These are phyloP conservation scores for Psylliodes chrysocephalus DNA, from an alignment of 2,888 invertebrate species.

Conservation along the genomic window DNA sequence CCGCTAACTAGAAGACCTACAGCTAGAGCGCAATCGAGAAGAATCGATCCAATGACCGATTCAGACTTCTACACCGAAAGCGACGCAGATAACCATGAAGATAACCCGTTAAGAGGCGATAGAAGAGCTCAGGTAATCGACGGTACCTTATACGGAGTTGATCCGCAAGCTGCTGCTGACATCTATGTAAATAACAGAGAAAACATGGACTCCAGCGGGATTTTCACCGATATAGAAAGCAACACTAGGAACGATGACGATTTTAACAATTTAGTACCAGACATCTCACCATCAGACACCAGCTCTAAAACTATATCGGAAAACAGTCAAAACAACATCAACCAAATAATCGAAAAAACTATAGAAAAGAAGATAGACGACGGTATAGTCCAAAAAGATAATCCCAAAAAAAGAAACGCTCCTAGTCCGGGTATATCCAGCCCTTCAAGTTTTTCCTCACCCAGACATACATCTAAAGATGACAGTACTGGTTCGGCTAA, in stretches of 20 bases:
- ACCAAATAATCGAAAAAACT: constrained; percentile 47
- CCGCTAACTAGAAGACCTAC: constrained; percentile 67
- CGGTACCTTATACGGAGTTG: constrained; percentile 85
- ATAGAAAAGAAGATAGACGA: constrained; percentile 40
- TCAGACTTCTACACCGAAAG: constrained; percentile 92
- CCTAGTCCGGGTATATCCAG: constrained; percentile 57
- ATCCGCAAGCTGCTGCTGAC: constrained; percentile 66
- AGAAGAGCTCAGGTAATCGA: constrained; percentile 87
- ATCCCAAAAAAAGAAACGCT: constrained; percentile 56
- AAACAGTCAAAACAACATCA: constrained; percentile 64
- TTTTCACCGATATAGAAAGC: constrained; percentile 87
- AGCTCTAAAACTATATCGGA: constrained; percentile 68
- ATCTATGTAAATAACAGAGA: constrained; percentile 69
- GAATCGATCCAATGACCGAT: constrained; percentile 89
- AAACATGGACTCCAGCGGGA: constrained; percentile 91
- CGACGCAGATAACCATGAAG: constrained; percentile 87
- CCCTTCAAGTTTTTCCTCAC: constrained; percentile 56
- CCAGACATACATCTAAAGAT: constrained; percentile 59
- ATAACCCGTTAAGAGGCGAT: constrained; percentile 74
- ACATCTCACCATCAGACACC: constrained; percentile 73
- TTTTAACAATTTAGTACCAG: constrained; percentile 49
- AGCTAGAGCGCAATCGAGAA: constrained; percentile 68
- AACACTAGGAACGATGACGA: constrained; percentile 68
- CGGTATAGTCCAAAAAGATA: constrained; percentile 37
- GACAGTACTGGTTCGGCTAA: constrained; percentile 69